Conservation (phyloP, 2,797 vertebrate species). For the Caiman crocodilus region DNA sequence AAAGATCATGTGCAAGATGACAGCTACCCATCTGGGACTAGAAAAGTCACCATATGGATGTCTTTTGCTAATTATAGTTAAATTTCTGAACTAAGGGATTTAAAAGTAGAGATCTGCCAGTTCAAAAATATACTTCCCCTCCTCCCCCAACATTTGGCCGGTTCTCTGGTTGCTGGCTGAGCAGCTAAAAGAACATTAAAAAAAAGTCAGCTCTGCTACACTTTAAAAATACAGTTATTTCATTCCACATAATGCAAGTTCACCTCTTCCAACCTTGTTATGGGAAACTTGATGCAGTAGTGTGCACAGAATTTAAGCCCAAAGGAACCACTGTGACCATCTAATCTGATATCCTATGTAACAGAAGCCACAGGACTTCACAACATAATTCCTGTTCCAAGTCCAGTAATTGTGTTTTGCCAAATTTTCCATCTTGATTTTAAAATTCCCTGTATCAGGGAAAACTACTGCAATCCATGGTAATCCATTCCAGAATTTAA, state of each 20-base stretch:
- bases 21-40: slow-evolving; percentile 83
- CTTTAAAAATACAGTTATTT: not conserved
- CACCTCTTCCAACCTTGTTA: not conserved
- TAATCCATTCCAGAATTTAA: slow-evolving; percentile 27
- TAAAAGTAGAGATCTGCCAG: slow-evolving; percentile 42
- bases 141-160: slow-evolving; percentile 29
- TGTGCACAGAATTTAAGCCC: not conserved
- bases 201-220: not conserved
- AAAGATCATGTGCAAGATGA: slow-evolving; percentile 83
- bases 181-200: slow-evolving; percentile 11
- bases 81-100: slow-evolving; percentile 68
- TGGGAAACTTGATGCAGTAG: not conserved
- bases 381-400: not conserved
- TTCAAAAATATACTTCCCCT: slow-evolving; percentile 62
- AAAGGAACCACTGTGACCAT: not conserved
- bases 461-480: slow-evolving; percentile 7
- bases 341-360: not conserved
- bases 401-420: not conserved
- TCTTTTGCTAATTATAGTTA: slow-evolving; percentile 81
- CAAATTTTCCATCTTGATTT: not conserved
- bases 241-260: not conserved
- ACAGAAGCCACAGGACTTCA: not conserved
- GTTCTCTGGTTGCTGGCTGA: slow-evolving; percentile 14
- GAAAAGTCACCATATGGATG: slow-evolving; percentile 82
- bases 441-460: not conserved